Evolutionary conservation across 2,113 vertebrate genomes (phyloP).

Genomic region (Tichodroma muraria): DNA sequence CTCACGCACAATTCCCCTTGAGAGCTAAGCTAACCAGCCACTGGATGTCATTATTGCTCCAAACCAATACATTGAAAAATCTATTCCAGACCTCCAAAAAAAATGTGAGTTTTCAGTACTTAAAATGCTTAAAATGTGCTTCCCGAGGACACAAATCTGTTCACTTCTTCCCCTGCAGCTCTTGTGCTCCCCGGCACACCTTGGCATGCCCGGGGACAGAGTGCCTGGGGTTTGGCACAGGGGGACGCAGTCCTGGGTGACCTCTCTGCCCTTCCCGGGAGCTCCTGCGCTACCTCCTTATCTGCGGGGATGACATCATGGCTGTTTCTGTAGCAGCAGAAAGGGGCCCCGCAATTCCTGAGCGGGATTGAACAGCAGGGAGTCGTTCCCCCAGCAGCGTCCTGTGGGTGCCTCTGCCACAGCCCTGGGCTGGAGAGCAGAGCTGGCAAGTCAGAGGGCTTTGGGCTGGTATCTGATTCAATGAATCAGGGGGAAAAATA

Average conservation of each 20-base stretch:
- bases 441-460: background rate
- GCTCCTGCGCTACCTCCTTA: background rate
- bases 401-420: background rate
- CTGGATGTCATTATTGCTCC: conserved; percentile 68
- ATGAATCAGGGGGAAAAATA: background rate
- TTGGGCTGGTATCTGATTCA: background rate
- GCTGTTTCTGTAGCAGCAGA: conserved; percentile 5
- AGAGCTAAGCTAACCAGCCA: conserved; percentile 47
- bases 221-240: background rate
- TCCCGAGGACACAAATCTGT: background rate
- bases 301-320: background rate
- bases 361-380: background rate
- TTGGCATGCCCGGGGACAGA: background rate
- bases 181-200: background rate
- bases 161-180: background rate
- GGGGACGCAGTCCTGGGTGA: accelerated
- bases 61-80: conserved; percentile 13
- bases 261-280: background rate
- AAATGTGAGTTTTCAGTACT: background rate
- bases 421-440: background rate
- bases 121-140: background rate
- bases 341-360: background rate
- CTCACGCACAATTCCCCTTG: background rate
- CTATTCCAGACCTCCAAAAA: conserved; percentile 15
- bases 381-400: background rate